Base-by-base conservation (phyloP, 2,797 vertebrate species). In the Artibeus lituratus region DNA sequence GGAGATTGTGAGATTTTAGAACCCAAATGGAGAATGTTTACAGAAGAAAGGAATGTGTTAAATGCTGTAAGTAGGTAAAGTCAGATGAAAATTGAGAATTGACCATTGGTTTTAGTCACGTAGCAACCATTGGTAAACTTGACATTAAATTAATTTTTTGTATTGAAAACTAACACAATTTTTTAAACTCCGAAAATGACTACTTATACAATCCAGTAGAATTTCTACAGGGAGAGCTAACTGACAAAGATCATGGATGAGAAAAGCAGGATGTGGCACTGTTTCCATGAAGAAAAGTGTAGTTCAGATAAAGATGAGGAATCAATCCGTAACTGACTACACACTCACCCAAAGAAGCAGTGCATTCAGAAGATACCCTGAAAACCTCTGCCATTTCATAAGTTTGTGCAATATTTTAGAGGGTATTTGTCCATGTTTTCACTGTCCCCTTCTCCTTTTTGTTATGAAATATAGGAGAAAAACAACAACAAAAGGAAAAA, bases 401-500 rank as follows among this genome's bases (percentile, higher is more conserved):
- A 87, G 59, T 59, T 90, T 76, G 22, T 70, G 15, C 62, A n/a
- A 65, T n/a, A 24, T 86, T 91, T 92, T 90, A 90, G 51, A 94
- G n/a, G 65, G 3, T 10, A 76, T 2, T 77, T 82, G 4, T 62
- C 49, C 42, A 11, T 35, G 51, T 65, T 95, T 86, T 65, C 22
- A 5, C 22, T 90, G 35, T 24, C 86, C 8, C n/a, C 19, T 83
- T 91, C 8, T 87, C 4, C 2, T 65, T 19, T 91, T 77, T 82
- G 19, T 91, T 81, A 59, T 59, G 73, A 94, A 94, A 92, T 42
- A 94, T 18, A 90, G 55, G 16, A 93, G n/a, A 49, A 67, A 65
- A 86, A 49, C 49, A 32, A 84, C 80, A 7, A 47, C 16, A 72
- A 37, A 95, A 81, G 24, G 39, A 77, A 72, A 85, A 88, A 76